Conservation (phyloP, 2,888 invertebrate genomes). For the Eledona agricola region DNA sequence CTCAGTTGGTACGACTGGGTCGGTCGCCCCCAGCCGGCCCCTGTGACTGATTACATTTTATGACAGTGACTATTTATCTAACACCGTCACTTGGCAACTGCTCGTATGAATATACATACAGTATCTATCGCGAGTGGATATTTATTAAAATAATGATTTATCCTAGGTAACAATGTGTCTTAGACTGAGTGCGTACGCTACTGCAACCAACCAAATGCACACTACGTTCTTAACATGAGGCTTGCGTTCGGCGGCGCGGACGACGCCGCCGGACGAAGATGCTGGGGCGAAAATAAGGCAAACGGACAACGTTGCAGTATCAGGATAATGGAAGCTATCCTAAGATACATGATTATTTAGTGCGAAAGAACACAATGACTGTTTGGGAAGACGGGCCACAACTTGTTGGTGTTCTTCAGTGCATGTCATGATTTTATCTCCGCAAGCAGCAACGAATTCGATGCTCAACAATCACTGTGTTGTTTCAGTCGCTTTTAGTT, state of each 20-base stretch:
- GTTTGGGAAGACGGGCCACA: slow-evolving; percentile 56
- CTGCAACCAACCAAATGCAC: slow-evolving; percentile 55
- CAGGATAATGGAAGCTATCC: slow-evolving; percentile 53
- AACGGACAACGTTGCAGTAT: slow-evolving; percentile 54
- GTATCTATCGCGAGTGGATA: slow-evolving; percentile 59
- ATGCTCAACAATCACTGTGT: slow-evolving; percentile 52
- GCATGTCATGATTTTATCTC: no score
- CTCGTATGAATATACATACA: slow-evolving; percentile 55
- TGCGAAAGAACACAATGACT: slow-evolving; percentile 57
- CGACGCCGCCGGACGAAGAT: slow-evolving; percentile 11
- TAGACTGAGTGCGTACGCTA: slow-evolving; percentile 56
- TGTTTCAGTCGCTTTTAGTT: slow-evolving; percentile 52
- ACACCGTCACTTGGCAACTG: slow-evolving; percentile 57
- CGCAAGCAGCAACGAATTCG: slow-evolving; percentile 9
- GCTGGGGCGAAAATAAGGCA: slow-evolving; percentile 41
- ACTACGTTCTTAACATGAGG: slow-evolving; percentile 35
- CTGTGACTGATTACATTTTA: slow-evolving; percentile 49
- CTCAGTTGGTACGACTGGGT: slow-evolving; percentile 30
- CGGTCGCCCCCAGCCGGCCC: slow-evolving; percentile 45
- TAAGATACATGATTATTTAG: slow-evolving; percentile 50
- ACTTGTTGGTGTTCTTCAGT: slow-evolving; percentile 57
- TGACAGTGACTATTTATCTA: slow-evolving; percentile 51
- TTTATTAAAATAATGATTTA: slow-evolving; percentile 59
- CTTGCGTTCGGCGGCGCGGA: neutral
- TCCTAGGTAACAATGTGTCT: slow-evolving; percentile 59